A percentile compares a stretch with the other conserved stretches of the same genome.
phyloP scores from a whole-genome alignment of 2,797 vertebrate species.

The Gymnopithys bicolor region DNA sequence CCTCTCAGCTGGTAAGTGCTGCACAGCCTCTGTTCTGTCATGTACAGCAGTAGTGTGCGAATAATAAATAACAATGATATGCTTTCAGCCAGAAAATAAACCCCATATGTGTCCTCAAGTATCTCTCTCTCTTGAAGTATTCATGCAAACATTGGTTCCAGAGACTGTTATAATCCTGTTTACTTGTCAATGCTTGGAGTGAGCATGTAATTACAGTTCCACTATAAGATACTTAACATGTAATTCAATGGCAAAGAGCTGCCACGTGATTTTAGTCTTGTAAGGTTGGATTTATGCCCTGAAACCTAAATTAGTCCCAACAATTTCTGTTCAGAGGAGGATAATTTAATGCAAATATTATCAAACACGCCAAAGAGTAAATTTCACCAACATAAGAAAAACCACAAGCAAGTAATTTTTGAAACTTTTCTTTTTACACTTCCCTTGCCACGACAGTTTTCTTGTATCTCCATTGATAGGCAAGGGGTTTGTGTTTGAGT shows the following conservation, averaged over 20 bases:
- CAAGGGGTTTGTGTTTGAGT: neutral
- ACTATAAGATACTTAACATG: slow-evolving; percentile 57
- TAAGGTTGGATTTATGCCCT: slow-evolving; percentile 55
- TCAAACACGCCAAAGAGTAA: slow-evolving; percentile 1
- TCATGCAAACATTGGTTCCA: slow-evolving; percentile 48
- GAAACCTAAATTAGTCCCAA: slow-evolving; percentile 59
- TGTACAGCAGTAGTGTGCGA: slow-evolving; percentile 7
- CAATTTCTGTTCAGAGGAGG: slow-evolving; percentile 27
- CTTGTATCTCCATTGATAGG: neutral
- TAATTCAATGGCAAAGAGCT: slow-evolving; percentile 60
- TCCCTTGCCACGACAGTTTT: neutral
- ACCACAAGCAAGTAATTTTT: neutral
- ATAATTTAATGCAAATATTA: slow-evolving; percentile 49
- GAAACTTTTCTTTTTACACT: neutral
- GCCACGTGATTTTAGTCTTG: slow-evolving; percentile 31
- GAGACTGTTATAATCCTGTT: slow-evolving; percentile 64
- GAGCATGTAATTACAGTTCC: slow-evolving; percentile 66
- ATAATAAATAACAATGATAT: slow-evolving; percentile 53
- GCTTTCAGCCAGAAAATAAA: slow-evolving; percentile 59
- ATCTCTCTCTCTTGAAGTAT: slow-evolving; percentile 55
- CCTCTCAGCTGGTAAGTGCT: neutral
- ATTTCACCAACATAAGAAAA: neutral
- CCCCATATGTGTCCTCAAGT: slow-evolving; percentile 54
- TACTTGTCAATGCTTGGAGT: slow-evolving; percentile 56
- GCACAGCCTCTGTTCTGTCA: neutral